Conservation (phyloP, 1,140 invertebrate genomes). For the Drosophila auraria region DNA sequence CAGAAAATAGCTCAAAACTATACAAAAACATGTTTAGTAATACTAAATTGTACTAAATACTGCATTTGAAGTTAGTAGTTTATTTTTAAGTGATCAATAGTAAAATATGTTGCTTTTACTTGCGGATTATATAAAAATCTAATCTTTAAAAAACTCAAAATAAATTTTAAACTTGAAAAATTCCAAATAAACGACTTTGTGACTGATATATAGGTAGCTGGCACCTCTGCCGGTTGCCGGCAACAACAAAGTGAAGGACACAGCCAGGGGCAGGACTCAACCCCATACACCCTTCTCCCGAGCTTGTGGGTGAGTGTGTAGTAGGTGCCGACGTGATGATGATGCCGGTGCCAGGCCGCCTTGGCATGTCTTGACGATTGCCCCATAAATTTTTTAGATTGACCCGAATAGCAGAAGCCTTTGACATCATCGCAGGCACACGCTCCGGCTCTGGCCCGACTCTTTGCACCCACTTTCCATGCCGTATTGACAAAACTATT, state of each 20-base stretch:
- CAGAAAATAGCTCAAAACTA: background rate
- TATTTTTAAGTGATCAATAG: too few relatives aligned
- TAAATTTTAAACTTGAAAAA: background rate
- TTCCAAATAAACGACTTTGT: background rate
- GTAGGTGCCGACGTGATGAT: conserved; percentile 57
- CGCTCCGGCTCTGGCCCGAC: conserved; percentile 14
- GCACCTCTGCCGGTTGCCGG: conserved; percentile 14
- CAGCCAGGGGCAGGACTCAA: conserved; percentile 14
- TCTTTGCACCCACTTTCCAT: background rate
- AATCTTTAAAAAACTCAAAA: background rate
- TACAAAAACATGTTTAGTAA: too few relatives aligned
- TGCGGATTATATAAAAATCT: background rate
- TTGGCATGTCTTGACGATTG: conserved; percentile 71
- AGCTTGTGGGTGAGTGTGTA: background rate
- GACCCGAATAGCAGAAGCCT: conserved; percentile 69
- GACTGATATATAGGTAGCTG: background rate
- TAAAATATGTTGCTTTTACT: too few relatives aligned
- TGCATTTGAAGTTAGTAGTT: too few relatives aligned
- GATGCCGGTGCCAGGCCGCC: conserved; percentile 42
- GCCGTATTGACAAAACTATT: conserved; percentile 52
- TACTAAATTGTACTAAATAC: too few relatives aligned
- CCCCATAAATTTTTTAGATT: conserved; percentile 75
- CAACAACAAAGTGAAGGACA: conserved; percentile 3
- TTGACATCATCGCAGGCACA: conserved; percentile 67
- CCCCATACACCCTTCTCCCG: background rate